phyloP scores from a whole-genome alignment of 2,888 invertebrate species.

The Drosophila multiciliata region DNA sequence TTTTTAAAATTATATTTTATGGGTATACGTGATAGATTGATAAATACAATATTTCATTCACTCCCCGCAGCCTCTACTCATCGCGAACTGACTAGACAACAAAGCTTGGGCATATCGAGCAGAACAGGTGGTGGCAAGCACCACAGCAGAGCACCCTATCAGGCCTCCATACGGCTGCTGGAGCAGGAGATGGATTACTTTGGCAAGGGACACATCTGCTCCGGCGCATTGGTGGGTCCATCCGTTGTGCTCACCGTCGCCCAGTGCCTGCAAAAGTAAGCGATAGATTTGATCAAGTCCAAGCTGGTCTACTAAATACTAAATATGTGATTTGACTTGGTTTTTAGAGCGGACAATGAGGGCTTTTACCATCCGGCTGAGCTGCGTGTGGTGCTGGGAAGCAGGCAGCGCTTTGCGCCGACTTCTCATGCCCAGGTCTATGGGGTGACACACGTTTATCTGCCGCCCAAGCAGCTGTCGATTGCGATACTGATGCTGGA shows the following conservation, averaged over 20 bases:
- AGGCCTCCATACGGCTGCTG: constrained; percentile 81
- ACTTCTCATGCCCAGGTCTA: constrained; percentile 56
- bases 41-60: neutral
- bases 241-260: constrained; percentile 81
- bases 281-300: neutral
- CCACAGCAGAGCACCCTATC: constrained; percentile 58
- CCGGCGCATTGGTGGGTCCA: constrained; percentile 79
- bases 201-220: constrained; percentile 83
- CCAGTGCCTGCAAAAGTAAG: constrained; percentile 80
- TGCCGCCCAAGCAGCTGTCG: constrained; percentile 59
- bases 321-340: neutral
- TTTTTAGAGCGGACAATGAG: constrained; percentile 35
- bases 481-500: constrained; percentile 81
- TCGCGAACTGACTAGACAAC: constrained; percentile 52
- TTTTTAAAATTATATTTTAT: neutral
- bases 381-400: constrained; percentile 76
- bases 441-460: constrained; percentile 79
- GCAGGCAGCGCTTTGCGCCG: constrained; percentile 66
- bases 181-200: constrained; percentile 66
- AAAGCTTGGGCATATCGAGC: constrained; percentile 30
- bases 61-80: constrained; percentile 55
- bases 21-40: neutral
- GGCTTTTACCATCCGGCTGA: constrained; percentile 79
- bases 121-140: neutral
- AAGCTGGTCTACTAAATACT: neutral